Evolutionary conservation across 2,888 invertebrate genomes (phyloP), one percentile per base, ranked within the genome.

Genomic region (Sinopyrophorus schimmeli): DNA sequence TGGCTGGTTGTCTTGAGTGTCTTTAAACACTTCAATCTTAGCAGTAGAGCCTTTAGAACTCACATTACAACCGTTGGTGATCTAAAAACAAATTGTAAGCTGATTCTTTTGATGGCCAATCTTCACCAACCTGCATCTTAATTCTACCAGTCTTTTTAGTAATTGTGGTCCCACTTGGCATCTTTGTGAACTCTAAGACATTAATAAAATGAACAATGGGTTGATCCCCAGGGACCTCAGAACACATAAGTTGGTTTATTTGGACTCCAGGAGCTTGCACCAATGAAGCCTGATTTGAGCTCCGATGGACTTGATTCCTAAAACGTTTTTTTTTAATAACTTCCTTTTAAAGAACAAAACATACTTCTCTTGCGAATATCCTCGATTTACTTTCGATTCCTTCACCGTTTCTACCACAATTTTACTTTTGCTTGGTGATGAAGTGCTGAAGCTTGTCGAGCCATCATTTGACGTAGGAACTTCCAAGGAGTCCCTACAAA

Each of bases 381-480:
- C n/a, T n/a, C n/a, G n/a, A n/a, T n/a, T n/a, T n/a, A n/a, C n/a
- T n/a, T n/a, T n/a, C n/a, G 34, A 48, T 83, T 85, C 66, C 84
- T 85, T 43, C 81, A 80, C 58, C 81, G 69, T 84, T 71, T 92
- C 91, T 31, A 92, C 86, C 3, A 86, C 78, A 57, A 92, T 92
- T 34, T 86, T 82, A 58, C 89, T 90, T 72, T 87, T 88, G 56
- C 80, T 80, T 65, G 88, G 88, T 0, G 86, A 85, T 0, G 87
- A 87, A 11, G 84, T 87, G 52, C 88, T 86, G 72, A 89, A 89
- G 55, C 83, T 80, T 50, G 76, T 76, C 1, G 74, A 55, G 10
- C 74, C 72, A 9, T 79, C 77, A n/a, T 77, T 74, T 40, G 74
- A 70, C 0, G 65, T 67, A 12, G 80, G 78, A 17, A 78, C 76